Base-by-base conservation (phyloP, 2,113 vertebrate species). In the Petrocephalus zakoni region DNA sequence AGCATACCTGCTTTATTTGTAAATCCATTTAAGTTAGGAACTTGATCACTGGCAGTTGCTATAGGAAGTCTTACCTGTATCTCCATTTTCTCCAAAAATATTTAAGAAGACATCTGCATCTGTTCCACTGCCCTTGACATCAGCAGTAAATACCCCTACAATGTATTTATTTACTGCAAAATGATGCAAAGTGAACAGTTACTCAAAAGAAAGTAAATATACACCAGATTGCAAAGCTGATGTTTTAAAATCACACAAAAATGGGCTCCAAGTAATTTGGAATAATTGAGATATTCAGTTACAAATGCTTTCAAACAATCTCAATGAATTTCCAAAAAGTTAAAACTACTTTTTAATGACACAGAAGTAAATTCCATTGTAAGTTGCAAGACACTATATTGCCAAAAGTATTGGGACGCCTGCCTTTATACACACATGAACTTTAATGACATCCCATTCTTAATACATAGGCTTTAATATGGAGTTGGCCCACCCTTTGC, bases 31-130 rank as follows among this genome's bases (percentile, higher is more conserved):
- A 29, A 10, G n/a, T 13, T 42, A 42, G 29, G 72, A 42, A 78
- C 72, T 42, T 42, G 17, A 78, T 78, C 29, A 78, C 46, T 83
- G 81, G 19, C 75, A 81, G 42, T 81, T 46, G 75, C 75, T 2
- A 0, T 81, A 42, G 29, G 5, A 46, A 83, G 2, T 13, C 87
- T 93, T 93, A 99, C 98, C 98, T 95, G 98, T 98, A 92, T 99
- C 98, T 92, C 98, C 98, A 58, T 96, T 94, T 92, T 98, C 98
- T 89, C 98, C 98, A 88, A 99, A 99, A 90, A 99, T 97, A 90
- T 97, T 99, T 86, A 99, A 94, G 93, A 97, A 98, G 91, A 99
- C 97, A 21, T 99, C 97, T 0, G 98, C 98, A 88, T 99, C 98
- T 0, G 98, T 99, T 82, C 98, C 98, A 0, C 98, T 98, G 92